Conservation (phyloP, 2,888 invertebrate species). For the Shargacucullia verbasci region DNA sequence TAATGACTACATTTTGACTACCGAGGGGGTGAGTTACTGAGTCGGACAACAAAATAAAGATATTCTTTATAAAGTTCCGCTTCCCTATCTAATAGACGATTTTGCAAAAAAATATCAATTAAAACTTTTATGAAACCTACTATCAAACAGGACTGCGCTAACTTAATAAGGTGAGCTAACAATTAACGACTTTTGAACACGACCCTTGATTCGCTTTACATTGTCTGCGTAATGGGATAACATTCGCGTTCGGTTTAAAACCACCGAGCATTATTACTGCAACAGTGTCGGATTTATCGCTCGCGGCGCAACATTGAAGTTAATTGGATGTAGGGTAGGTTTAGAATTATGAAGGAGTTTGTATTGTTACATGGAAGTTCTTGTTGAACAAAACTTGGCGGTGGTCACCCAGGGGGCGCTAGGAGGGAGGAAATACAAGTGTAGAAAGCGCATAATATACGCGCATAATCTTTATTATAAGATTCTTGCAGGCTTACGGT, state of each 20-base stretch:
- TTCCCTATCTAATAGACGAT: conserved; percentile 27
- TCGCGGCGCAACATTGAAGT: conserved; percentile 32
- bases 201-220: conserved; percentile 48
- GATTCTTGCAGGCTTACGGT: no score
- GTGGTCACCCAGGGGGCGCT: neutral
- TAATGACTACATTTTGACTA: no score
- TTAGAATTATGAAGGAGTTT: conserved; percentile 30
- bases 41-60: neutral
- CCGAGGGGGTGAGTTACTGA: no score
- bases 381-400: neutral
- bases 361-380: conserved; percentile 2
- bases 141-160: conserved; percentile 20
- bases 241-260: conserved; percentile 32
- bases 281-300: conserved; percentile 54
- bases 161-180: conserved; percentile 37
- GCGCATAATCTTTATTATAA: no score
- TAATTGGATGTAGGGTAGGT: conserved; percentile 27
- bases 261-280: conserved; percentile 52
- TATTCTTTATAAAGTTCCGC: conserved; percentile 16
- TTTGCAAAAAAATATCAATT: conserved; percentile 40
- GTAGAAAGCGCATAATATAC: no score
- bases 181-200: conserved; percentile 45
- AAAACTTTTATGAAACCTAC: conserved; percentile 34
- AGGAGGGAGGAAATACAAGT: neutral
- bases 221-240: conserved; percentile 40